Conservation (phyloP, 1,140 invertebrate species). For the Patella vulgata region DNA sequence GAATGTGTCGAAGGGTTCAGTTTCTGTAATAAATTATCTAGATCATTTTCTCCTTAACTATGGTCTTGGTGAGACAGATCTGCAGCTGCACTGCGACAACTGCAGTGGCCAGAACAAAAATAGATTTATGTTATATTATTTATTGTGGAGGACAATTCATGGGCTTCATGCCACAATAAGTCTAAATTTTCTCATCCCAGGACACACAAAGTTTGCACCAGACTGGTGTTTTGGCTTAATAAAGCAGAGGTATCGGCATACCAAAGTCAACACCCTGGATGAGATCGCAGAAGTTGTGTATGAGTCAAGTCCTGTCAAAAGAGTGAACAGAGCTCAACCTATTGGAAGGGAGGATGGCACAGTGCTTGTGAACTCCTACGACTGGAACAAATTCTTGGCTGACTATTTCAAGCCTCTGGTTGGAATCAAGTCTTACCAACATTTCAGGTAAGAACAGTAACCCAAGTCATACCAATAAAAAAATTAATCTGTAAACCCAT, state of each 20-base stretch:
- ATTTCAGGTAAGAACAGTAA: conserved; percentile 19
- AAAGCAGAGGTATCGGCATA: conserved; percentile 25
- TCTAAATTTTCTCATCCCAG: conserved; percentile 38
- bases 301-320: neutral
- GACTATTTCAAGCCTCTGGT: conserved; percentile 25
- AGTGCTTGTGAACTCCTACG: neutral
- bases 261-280: conserved; percentile 21
- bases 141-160: conserved; percentile 35
- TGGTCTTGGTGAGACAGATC: conserved; percentile 37
- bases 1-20: conserved; percentile 32
- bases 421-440: conserved; percentile 29
- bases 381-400: neutral
- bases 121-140: conserved; percentile 41
- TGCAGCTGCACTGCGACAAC: conserved; percentile 39
- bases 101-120: conserved; percentile 50
- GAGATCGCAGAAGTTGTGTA: conserved; percentile 28
- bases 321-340: conserved; percentile 2
- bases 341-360: conserved; percentile 1
- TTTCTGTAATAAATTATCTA: conserved; percentile 36
- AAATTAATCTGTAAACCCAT: too few species aligned
- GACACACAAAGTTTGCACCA: conserved; percentile 44
- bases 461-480: too few species aligned
- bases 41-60: conserved; percentile 37
- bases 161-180: conserved; percentile 22
- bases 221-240: conserved; percentile 47